Evolutionary conservation across 2,888 invertebrate species (phyloP), one percentile per base, ranked within the genome.

Genomic region (Phasia obesa): DNA sequence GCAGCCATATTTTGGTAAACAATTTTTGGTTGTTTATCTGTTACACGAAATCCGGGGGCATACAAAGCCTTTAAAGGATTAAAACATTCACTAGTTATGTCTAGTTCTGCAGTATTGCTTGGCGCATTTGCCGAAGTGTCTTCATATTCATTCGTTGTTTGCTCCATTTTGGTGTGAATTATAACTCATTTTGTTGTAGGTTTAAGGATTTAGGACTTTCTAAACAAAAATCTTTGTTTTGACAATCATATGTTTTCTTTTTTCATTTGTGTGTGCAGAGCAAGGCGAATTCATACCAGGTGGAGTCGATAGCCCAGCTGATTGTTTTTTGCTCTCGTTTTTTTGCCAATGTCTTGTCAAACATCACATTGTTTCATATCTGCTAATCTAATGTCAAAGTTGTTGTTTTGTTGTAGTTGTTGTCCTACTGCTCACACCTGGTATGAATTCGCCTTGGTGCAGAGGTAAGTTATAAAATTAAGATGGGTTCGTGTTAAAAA

Each of bases 21-120:
- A 0, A 95, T 95, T 78, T 92, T 91, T 19, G 92, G 88, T 4
- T 92, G 91, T 0, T 94, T 94, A 17, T 94, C 86, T 74, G 91
- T 91, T 0, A 93, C 87, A 86, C 86, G 86, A 17, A 87, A 87
- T 2, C 93, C 93, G 0, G 92, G 85, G 0, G 94, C 93, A 86
- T 94, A 94, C 15, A 97, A 90, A 0, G 94, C 96, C 88, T 94
- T 94, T 2, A 95, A 47, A 0, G 96, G 94, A 91, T 96, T 93
- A 86, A 95, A 97, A 62, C 91, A 88, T 7, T 92, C 92, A 88
- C 93, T 94, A 47, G 88, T 91, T 64, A 93, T 91, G 86, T 95
- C 93, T 75, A 94, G 62, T 57, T 89, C 87, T 0, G 17, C 42
- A 17, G 69, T 51, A 2, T n/a, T 47, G 17, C 11, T 49, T 5